phyloP scores from a whole-genome alignment of 1,140 invertebrate species.

The Pomacea maculata region DNA sequence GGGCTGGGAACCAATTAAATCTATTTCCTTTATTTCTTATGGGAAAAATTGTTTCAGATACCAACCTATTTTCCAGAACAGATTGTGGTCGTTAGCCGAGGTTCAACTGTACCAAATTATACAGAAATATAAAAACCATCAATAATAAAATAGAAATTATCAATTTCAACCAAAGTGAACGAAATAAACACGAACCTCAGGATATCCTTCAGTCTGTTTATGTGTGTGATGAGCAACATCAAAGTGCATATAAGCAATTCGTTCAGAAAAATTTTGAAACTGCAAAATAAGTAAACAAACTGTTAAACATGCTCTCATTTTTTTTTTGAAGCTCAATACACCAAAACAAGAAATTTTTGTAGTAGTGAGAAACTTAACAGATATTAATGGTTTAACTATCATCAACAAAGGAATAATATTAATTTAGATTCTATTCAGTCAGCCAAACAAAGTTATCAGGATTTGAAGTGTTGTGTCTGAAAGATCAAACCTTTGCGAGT shows the following conservation, averaged over 20 bases:
- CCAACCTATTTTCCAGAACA: too few relatives aligned
- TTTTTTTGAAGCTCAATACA: background rate
- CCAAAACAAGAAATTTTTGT: background rate
- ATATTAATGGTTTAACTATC: background rate
- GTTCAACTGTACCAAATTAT: too few relatives aligned
- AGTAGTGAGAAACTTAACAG: background rate
- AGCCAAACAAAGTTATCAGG: too few relatives aligned
- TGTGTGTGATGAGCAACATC: slow-evolving; percentile 80
- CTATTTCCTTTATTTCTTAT: background rate
- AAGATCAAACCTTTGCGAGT: too few relatives aligned
- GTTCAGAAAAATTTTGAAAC: slow-evolving; percentile 87
- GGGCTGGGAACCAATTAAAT: background rate
- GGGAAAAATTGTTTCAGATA: background rate
- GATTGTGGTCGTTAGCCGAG: too few relatives aligned
- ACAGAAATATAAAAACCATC: background rate
- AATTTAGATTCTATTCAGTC: background rate
- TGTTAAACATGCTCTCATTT: background rate
- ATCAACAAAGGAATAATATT: background rate
- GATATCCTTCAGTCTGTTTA: slow-evolving; percentile 58
- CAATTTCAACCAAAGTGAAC: background rate
- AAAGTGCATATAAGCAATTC: slow-evolving; percentile 83
- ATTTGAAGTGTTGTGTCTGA: too few relatives aligned
- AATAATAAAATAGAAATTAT: background rate
- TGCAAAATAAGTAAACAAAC: slow-evolving; percentile 66
- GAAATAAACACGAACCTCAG: slow-evolving; percentile 68